phyloP scores from a whole-genome alignment of 1,140 invertebrate genomes.

The Babylonia areolata region DNA sequence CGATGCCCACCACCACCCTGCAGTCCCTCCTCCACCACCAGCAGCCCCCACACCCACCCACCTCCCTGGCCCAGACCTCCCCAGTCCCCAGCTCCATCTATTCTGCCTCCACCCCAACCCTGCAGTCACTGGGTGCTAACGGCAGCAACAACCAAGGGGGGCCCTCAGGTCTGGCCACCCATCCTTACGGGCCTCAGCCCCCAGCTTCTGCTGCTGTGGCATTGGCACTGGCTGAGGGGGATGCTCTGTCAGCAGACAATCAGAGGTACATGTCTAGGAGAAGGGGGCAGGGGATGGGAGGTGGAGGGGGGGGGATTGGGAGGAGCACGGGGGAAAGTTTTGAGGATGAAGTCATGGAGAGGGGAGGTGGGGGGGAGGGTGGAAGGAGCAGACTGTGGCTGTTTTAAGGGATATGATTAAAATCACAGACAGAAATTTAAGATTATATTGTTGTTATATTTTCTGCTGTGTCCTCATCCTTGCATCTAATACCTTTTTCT shows the following conservation, averaged over 20 bases:
- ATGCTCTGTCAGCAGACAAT: neutral
- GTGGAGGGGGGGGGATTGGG: neutral
- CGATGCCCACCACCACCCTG: conserved; percentile 13
- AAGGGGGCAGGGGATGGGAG: no score
- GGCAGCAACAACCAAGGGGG: neutral
- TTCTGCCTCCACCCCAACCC: conserved; percentile 8
- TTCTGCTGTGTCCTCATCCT: no score
- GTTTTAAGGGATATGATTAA: no score
- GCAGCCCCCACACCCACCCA: neutral
- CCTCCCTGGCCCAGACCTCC: conserved; percentile 6
- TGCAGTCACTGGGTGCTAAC: neutral
- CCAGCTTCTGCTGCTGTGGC: neutral
- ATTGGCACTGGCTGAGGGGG: neutral
- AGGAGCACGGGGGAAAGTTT: neutral
- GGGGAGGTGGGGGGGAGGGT: neutral
- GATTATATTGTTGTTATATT: no score
- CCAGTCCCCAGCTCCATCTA: conserved; percentile 7
- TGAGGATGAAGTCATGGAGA: neutral
- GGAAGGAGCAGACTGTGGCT: neutral
- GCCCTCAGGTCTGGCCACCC: no score
- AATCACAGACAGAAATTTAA: no score
- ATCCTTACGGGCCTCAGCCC: neutral
- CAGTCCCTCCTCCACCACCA: conserved; percentile 2
- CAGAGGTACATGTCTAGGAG: neutral
- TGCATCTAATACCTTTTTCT: no score